These are phyloP conservation scores for Tinea trinotella DNA, from an alignment of 2,888 invertebrate genomes.

Conservation along the genomic window DNA sequence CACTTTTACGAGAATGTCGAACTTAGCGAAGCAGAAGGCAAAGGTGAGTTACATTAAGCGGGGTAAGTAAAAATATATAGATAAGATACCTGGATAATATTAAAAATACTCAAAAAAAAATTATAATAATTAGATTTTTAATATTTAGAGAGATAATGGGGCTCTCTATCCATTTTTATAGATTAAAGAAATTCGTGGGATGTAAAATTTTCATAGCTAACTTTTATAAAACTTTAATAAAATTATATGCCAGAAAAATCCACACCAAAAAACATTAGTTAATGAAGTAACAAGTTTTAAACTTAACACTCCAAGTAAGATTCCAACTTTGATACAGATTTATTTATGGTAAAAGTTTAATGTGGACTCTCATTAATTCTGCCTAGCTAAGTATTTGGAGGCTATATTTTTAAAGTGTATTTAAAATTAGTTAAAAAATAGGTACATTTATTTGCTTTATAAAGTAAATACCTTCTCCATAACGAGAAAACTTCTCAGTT, in stretches of 20 bases:
- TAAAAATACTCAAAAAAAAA: too few species aligned
- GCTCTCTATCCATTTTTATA: too few species aligned
- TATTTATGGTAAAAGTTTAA: slow-evolving; percentile 9
- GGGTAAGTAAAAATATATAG: neutral
- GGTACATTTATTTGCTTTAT: too few species aligned
- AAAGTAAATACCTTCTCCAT: neutral
- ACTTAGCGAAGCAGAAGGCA: slow-evolving; percentile 17
- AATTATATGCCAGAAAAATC: neutral
- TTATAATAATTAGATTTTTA: too few species aligned
- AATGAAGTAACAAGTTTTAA: neutral
- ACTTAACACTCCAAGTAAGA: slow-evolving; percentile 11
- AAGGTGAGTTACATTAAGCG: slow-evolving; percentile 5
- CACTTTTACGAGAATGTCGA: slow-evolving; percentile 39
- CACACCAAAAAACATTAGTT: neutral
- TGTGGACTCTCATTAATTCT: slow-evolving; percentile 1
- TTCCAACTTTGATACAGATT: slow-evolving; percentile 2
- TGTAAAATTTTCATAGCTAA: too few species aligned
- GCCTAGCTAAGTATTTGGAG: neutral
- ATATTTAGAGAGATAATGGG: too few species aligned
- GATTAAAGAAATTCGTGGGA: too few species aligned
- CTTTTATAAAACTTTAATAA: too few species aligned
- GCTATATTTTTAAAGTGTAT: neutral
- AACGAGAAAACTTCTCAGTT: neutral
- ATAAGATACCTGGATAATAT: slow-evolving; percentile 13
- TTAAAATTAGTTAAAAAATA: neutral